A percentile compares a stretch with the other conserved stretches of the same genome.
Evolutionary conservation across 2,888 invertebrate species (phyloP).

Genomic region (Ormyrus labotus): DNA sequence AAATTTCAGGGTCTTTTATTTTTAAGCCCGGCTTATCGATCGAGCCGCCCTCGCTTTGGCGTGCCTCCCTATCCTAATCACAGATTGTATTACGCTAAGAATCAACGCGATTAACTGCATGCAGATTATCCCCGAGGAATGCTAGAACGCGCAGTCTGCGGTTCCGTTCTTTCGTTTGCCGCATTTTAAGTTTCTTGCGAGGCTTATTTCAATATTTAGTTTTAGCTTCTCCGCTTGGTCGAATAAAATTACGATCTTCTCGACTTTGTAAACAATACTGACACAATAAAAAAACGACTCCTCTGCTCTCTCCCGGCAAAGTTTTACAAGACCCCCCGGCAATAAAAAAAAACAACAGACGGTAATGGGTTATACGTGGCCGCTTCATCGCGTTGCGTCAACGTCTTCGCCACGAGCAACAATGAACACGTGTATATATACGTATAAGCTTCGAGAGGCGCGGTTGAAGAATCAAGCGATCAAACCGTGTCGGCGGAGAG

Average conservation of each 20-base stretch:
- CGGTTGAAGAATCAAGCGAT: constrained; percentile 11
- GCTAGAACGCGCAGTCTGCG: background rate
- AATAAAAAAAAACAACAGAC: constrained; percentile 24
- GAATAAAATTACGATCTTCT: too few species aligned
- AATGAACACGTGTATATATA: background rate
- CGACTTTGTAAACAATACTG: too few species aligned
- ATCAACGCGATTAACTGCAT: constrained; percentile 18
- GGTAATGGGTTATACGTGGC: constrained; percentile 30
- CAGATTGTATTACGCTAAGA: too few species aligned
- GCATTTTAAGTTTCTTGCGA: too few species aligned
- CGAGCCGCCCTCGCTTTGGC: too few species aligned
- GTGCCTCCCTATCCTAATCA: too few species aligned
- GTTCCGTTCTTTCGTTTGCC: too few species aligned
- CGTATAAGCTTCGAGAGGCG: constrained; percentile 1
- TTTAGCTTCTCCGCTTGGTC: too few species aligned
- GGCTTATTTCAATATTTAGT: too few species aligned
- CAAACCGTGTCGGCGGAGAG: background rate
- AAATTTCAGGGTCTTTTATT: too few species aligned
- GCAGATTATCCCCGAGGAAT: background rate
- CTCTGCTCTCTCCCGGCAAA: constrained; percentile 17
- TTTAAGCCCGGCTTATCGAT: too few species aligned
- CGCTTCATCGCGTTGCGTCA: constrained; percentile 19
- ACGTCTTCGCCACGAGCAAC: constrained; percentile 10
- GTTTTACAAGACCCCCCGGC: constrained; percentile 5
- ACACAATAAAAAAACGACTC: too few species aligned